Evolutionary conservation across 2,113 vertebrate genomes (phyloP).

Genomic region (Corythornis cristatus): DNA sequence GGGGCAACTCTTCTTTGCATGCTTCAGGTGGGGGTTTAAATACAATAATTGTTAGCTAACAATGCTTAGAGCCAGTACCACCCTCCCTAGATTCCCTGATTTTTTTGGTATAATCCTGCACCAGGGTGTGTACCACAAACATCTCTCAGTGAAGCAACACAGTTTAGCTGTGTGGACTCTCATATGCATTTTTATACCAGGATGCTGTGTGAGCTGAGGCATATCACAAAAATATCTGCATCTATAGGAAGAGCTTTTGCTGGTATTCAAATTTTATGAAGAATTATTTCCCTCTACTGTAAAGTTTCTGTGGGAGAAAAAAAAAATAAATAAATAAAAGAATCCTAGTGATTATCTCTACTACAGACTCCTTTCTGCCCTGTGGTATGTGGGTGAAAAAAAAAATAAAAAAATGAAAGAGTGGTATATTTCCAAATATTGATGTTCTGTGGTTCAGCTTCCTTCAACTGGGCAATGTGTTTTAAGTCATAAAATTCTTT

Average conservation of each 20-base stretch:
- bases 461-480: background rate
- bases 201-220: background rate
- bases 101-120: background rate
- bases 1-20: background rate
- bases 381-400: background rate
- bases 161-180: background rate
- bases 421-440: background rate
- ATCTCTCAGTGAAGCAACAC: background rate
- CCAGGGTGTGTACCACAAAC: background rate
- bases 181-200: background rate
- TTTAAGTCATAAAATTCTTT: background rate
- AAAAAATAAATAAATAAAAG: too few species aligned
- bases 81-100: background rate
- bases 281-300: background rate
- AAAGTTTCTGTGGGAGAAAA: background rate
- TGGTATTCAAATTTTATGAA: background rate
- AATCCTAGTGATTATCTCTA: background rate
- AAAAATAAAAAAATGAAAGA: background rate
- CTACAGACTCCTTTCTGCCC: background rate
- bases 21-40: background rate
- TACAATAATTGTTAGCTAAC: background rate
- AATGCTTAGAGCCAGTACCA: background rate
- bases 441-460: background rate
- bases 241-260: background rate
- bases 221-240: background rate